Conservation (phyloP, 2,113 vertebrate species). For the Mastomys coucha region DNA sequence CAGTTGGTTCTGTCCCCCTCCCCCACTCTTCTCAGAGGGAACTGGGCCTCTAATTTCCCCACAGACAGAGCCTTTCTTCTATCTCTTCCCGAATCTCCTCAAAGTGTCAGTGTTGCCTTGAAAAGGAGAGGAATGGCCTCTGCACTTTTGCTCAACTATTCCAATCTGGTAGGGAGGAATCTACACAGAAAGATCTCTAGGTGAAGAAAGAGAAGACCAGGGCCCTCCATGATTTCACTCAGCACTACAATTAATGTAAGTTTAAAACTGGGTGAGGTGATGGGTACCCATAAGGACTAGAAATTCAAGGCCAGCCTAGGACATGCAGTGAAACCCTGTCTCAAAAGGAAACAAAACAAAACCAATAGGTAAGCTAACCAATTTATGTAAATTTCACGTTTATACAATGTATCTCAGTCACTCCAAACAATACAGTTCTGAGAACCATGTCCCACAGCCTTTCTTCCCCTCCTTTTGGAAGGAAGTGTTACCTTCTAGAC, state of each 20-base stretch:
- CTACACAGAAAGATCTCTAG: no score
- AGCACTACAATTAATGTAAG: background rate
- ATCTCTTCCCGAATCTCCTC: background rate
- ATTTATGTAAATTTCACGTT: background rate
- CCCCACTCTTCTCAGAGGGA: background rate
- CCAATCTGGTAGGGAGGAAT: background rate
- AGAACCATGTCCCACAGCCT: background rate
- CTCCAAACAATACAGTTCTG: background rate
- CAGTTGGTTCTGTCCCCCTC: background rate
- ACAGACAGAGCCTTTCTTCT: background rate
- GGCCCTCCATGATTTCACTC: background rate
- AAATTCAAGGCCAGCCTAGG: background rate
- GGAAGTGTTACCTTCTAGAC: background rate
- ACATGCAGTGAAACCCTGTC: background rate
- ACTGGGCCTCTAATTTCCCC: background rate
- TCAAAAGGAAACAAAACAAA: background rate
- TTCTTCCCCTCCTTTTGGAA: background rate
- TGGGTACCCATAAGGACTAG: background rate
- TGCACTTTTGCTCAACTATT: accelerated
- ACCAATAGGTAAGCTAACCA: background rate
- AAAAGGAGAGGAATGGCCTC: background rate
- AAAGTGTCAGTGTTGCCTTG: background rate
- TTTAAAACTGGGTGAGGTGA: background rate
- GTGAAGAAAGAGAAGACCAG: background rate
- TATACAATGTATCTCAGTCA: background rate